These are phyloP conservation scores for mouse (Mus musculus) DNA, from an alignment of 2,113 vertebrate species.

Conservation along the genomic window DNA sequence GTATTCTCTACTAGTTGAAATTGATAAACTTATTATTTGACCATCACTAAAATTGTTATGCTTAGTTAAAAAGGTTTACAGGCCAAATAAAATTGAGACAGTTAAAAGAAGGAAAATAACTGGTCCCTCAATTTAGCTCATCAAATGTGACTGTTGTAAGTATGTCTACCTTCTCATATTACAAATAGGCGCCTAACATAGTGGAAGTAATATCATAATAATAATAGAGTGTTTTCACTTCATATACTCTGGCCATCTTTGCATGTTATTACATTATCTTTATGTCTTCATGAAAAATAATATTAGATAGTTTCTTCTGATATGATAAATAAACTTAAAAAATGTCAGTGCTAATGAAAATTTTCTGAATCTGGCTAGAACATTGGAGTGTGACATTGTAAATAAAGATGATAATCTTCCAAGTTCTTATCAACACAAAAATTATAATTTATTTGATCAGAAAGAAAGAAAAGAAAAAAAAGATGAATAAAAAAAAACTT, in stretches of 20 bases:
- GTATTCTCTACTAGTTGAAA: not conserved
- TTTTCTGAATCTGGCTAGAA: not conserved
- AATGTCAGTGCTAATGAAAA: too few relatives aligned
- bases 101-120: not conserved
- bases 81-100: not conserved
- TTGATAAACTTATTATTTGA: conserved; percentile 7
- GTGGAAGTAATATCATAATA: not conserved
- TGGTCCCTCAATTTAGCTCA: not conserved
- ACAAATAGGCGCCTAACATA: not conserved
- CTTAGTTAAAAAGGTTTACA: not conserved
- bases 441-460: not conserved
- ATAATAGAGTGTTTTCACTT: not conserved
- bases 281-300: not conserved
- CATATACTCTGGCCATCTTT: not conserved
- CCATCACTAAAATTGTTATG: not conserved
- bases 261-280: not conserved
- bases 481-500: conserved; percentile 63
- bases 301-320: not conserved
- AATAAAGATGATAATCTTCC: not conserved
- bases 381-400: not conserved
- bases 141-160: not conserved
- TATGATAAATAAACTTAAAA: too few relatives aligned
- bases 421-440: not conserved
- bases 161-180: not conserved
- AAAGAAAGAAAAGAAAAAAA: not conserved